Base-by-base conservation (phyloP, 2,113 vertebrate genomes). In the Sinocyclocheilus rhinocerous region DNA sequence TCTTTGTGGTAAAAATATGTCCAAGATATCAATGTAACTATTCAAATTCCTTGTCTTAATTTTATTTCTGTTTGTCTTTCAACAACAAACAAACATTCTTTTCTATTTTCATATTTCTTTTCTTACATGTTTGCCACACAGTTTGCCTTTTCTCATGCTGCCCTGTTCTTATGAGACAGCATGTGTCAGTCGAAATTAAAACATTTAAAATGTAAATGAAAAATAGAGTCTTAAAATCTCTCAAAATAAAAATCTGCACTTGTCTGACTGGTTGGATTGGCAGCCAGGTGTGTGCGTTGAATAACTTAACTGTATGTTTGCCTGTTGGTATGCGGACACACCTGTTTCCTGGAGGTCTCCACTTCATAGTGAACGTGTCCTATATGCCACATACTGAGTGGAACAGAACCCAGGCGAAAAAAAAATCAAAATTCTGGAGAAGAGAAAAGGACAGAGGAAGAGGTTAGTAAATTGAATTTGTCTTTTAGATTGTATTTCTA, bases 241-340 rank as follows among this genome's bases (percentile, higher is more conserved):
- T n/a, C 16, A 11, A 29, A 59, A 59, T 50, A 59, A 22, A 86
- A 65, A 29, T 61, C 29, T 76, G 9, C 45, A 63, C 85, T 55
- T 65, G 85, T 86, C 79, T 52, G 39, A 86, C 85, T 76, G 39
- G 85, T 86, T 55, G 29, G 70, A 15, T 73, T 1, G 4, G 70
- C 39, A 45, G 20, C n/a, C 26, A 82, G 55, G 78, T 69, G 67
- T 63, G 70, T 50, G 36, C 13, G 42, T 42, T 42, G 42, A 42
- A 42, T 42, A 42, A 42, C 42, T 42, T 42, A 42, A 42, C 9
- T 45, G 42, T 42, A 1, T 7, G 39, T 24, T 24, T 61, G 61
- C 36, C 11, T 36, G 4, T 33, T 80, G 67, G 86, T 76, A 81
- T 87, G 76, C 7, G 36, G 86, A 52, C 76, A 87, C 76, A 76